phyloP scores from a whole-genome alignment of 2,888 invertebrate species.

The Calameuta idolon region DNA sequence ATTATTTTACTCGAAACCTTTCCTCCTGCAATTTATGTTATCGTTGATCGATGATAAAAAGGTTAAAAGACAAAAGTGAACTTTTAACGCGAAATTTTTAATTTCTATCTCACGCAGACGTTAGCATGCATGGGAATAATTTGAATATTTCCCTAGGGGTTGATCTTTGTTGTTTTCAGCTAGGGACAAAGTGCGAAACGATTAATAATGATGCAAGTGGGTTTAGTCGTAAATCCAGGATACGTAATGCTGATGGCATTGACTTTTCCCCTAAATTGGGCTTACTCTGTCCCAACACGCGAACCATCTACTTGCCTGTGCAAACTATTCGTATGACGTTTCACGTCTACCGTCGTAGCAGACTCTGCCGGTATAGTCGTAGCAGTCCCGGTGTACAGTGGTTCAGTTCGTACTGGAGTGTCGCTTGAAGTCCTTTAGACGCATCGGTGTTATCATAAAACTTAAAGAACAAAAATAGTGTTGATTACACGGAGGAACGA shows the following conservation, averaged over 20 bases:
- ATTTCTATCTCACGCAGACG: background rate
- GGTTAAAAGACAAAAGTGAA: background rate
- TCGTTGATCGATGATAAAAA: background rate
- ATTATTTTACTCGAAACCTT: background rate
- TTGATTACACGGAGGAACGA: background rate
- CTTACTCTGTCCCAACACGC: slow-evolving; percentile 36
- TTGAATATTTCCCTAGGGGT: background rate
- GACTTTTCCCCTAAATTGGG: slow-evolving; percentile 31
- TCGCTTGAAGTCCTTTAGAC: background rate
- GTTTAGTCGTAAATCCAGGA: slow-evolving; percentile 34
- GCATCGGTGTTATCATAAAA: background rate
- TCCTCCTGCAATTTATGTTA: background rate
- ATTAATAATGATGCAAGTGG: background rate
- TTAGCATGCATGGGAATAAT: background rate
- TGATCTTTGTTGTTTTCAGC: background rate
- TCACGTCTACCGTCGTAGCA: background rate
- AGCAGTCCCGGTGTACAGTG: background rate
- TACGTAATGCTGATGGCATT: slow-evolving; percentile 34
- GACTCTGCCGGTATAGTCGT: background rate
- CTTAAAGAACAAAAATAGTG: background rate
- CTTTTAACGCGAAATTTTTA: background rate
- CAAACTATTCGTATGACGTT: slow-evolving; percentile 1
- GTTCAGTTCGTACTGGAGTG: background rate
- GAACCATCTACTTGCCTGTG: slow-evolving; percentile 16
- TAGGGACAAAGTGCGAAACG: background rate